These are phyloP conservation scores for Pholis gunnellus DNA, from an alignment of 2,113 vertebrate species.

Conservation along the genomic window DNA sequence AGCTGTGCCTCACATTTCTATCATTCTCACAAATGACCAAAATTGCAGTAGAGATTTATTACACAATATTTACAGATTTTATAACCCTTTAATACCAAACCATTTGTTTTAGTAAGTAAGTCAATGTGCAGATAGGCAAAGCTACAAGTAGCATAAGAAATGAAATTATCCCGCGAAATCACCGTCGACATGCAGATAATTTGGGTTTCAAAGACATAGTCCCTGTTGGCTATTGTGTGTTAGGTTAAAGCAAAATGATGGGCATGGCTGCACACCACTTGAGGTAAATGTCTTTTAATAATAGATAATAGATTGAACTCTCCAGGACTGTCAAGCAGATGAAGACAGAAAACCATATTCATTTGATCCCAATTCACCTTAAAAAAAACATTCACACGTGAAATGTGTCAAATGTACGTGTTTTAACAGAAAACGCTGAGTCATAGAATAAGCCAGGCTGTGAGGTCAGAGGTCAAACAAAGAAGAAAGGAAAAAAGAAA, in stretches of 20 bases:
- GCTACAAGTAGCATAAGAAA: too few species aligned
- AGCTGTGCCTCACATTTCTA: slow-evolving; percentile 17
- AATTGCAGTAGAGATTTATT: too few species aligned
- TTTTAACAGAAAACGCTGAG: neutral
- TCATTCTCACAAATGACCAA: neutral
- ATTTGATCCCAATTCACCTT: neutral
- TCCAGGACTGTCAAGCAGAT: neutral
- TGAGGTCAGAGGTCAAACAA: neutral
- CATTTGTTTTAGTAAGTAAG: too few species aligned
- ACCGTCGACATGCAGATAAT: neutral
- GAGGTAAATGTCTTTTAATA: neutral
- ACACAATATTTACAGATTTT: too few species aligned
- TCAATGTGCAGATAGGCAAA: neutral
- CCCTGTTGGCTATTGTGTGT: neutral
- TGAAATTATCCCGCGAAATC: neutral
- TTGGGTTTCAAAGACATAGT: neutral
- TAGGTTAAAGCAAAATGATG: neutral
- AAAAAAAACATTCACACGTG: neutral
- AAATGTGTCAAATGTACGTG: neutral
- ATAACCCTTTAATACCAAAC: too few species aligned
- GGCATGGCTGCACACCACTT: neutral
- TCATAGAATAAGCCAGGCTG: neutral
- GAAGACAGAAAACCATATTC: neutral
- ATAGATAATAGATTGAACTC: neutral
- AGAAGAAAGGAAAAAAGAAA: neutral